Percentiles rank a stretch among this genome's conserved stretches.
These are phyloP conservation scores for Hyles vespertilio DNA, from an alignment of 1,140 invertebrate species.

Conservation along the genomic window DNA sequence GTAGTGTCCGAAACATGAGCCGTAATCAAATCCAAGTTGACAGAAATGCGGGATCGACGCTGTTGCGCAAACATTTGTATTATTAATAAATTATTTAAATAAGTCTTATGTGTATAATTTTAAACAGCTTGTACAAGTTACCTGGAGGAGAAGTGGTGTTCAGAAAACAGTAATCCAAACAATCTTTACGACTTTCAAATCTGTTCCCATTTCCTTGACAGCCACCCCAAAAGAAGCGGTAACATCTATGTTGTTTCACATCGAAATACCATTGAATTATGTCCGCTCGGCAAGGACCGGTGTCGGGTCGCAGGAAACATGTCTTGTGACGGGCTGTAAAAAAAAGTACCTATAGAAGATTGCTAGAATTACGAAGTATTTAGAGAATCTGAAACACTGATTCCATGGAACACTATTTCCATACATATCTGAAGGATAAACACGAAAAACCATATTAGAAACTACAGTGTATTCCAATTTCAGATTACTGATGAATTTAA, in stretches of 20 bases:
- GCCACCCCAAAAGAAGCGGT: slow-evolving; percentile 95
- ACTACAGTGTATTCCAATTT: no score
- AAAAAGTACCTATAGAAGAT: neutral
- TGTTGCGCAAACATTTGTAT: slow-evolving; percentile 9
- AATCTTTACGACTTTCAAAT: slow-evolving; percentile 89
- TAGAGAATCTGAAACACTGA: neutral
- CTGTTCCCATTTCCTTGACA: slow-evolving; percentile 93
- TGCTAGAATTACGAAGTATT: neutral
- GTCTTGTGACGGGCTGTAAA: slow-evolving; percentile 76
- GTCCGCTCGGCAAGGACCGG: slow-evolving; percentile 88
- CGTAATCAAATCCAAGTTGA: slow-evolving; percentile 45
- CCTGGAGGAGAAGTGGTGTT: slow-evolving; percentile 21
- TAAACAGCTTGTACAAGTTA: slow-evolving; percentile 17
- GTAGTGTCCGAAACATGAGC: slow-evolving; percentile 56
- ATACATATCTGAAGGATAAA: no score
- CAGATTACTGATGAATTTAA: no score
- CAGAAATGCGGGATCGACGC: slow-evolving; percentile 44
- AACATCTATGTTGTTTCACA: slow-evolving; percentile 88
- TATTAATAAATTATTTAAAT: neutral
- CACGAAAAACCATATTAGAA: no score
- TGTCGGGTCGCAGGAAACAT: slow-evolving; percentile 80
- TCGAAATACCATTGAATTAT: slow-evolving; percentile 94
- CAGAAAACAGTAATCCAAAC: slow-evolving; percentile 83
- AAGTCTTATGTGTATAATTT: neutral
- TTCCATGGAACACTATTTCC: no score